A percentile compares a stretch with the other conserved stretches of the same genome.
Evolutionary conservation across 92 coral and sea anemone species (phyloP).

Genomic region (Zoanthus sansibaricus): DNA sequence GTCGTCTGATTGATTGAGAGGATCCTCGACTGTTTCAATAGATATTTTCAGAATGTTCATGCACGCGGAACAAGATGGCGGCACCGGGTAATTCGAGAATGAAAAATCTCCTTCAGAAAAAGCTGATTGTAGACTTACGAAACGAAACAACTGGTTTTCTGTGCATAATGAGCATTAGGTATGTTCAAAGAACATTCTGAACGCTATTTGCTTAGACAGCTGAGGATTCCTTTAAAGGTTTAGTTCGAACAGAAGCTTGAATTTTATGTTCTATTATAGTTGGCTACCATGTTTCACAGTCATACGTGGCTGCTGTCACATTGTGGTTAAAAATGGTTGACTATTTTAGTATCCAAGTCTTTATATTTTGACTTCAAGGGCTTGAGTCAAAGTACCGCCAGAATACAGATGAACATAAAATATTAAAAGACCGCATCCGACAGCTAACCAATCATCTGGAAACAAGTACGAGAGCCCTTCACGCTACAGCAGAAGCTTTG

Average conservation of each 20-base stretch:
- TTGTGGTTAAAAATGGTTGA: not conserved
- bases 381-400: conserved; percentile 87
- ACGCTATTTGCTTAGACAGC: too few species aligned
- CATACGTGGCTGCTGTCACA: not conserved
- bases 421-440: conserved; percentile 76
- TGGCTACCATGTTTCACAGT: not conserved
- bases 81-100: too few species aligned
- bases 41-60: too few species aligned
- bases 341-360: not conserved
- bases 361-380: conserved; percentile 46
- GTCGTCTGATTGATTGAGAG: not conserved
- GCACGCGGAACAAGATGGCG: too few species aligned
- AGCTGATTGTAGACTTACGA: too few species aligned
- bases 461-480: conserved; percentile 86
- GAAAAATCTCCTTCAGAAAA: too few species aligned
- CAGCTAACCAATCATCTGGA: conserved; percentile 88
- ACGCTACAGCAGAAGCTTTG: conserved; percentile 90
- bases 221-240: too few species aligned
- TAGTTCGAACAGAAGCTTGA: not conserved
- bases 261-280: not conserved
- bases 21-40: too few species aligned
- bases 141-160: too few species aligned
- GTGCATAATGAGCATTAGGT: too few species aligned
- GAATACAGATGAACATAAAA: conserved; percentile 61
- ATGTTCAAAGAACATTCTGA: too few species aligned